Percentiles rank a stretch among this genome's conserved stretches.
These are phyloP conservation scores for Siniperca knerii DNA, from an alignment of 2,113 vertebrate species.

Conservation along the genomic window DNA sequence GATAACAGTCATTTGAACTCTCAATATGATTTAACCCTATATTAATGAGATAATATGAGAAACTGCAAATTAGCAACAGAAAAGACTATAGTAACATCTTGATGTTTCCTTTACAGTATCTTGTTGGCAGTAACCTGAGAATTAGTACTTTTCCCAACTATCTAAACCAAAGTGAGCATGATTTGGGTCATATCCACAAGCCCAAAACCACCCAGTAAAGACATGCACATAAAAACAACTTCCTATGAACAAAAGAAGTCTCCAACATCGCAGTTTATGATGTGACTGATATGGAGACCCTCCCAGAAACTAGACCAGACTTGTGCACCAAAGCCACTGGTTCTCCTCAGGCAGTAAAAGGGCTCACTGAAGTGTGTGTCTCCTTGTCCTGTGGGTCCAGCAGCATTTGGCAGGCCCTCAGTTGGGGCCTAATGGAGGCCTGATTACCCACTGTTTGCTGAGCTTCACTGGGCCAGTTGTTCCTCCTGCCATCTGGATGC, in stretches of 20 bases:
- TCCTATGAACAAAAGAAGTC: background rate
- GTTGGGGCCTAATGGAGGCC: slow-evolving; percentile 46
- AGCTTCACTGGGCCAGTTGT: slow-evolving; percentile 46
- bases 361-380: slow-evolving; percentile 25
- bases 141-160: background rate
- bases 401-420: slow-evolving; percentile 34
- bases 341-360: slow-evolving; percentile 28
- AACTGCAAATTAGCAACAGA: background rate
- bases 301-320: background rate
- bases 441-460: slow-evolving; percentile 61
- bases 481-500: slow-evolving; percentile 66
- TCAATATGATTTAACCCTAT: background rate
- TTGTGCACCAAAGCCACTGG: slow-evolving; percentile 14
- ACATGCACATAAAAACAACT: background rate
- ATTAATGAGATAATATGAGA: background rate
- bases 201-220: background rate
- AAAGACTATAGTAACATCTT: background rate
- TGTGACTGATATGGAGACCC: slow-evolving; percentile 11
- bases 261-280: background rate
- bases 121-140: no score
- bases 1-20: background rate
- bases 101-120: background rate
- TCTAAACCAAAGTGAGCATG: background rate
- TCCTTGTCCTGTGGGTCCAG: slow-evolving; percentile 27
- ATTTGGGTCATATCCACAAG: background rate